Conservation (phyloP, 1,140 invertebrate species). For the Ptiloglossa arizonensis region DNA sequence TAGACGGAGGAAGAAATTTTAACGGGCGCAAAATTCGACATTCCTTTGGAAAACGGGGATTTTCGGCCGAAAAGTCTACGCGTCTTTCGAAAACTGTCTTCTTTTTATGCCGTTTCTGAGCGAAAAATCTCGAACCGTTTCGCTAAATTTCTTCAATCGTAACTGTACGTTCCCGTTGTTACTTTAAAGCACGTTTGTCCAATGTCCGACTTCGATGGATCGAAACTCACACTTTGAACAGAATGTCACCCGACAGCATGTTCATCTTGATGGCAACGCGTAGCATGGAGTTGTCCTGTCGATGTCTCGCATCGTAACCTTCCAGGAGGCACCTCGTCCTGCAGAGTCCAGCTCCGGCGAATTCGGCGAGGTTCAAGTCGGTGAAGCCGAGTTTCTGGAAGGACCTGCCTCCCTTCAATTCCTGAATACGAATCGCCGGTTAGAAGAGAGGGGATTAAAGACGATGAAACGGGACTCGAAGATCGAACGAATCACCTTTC, state of each 20-base stretch:
- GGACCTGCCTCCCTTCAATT: slow-evolving; percentile 92
- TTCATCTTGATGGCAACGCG: slow-evolving; percentile 95
- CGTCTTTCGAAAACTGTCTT: too few relatives aligned
- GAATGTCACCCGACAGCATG: slow-evolving; percentile 96
- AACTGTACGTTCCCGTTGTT: too few relatives aligned
- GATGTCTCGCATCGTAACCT: slow-evolving; percentile 94
- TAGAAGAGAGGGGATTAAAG: neutral
- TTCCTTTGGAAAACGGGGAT: too few relatives aligned
- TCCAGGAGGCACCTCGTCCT: slow-evolving; percentile 93
- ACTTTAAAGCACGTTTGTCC: too few relatives aligned
- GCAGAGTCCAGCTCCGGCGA: slow-evolving; percentile 95
- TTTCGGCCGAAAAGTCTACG: too few relatives aligned
- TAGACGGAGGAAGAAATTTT: too few relatives aligned
- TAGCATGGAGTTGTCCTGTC: slow-evolving; percentile 98
- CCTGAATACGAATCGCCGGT: slow-evolving; percentile 80
- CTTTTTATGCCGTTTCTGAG: too few relatives aligned
- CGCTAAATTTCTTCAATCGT: too few relatives aligned
- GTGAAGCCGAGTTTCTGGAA: slow-evolving; percentile 98
- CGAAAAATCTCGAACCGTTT: too few relatives aligned
- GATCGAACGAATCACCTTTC: slow-evolving; percentile 88
- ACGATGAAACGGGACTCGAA: too few relatives aligned
- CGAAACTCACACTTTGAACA: slow-evolving; percentile 96
- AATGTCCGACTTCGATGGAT: neutral
- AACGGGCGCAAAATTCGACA: too few relatives aligned
- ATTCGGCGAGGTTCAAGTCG: slow-evolving; percentile 97